Evolutionary conservation across 2,113 vertebrate genomes (phyloP), one percentile per base, ranked within the genome.

Genomic region (Gymnogyps californianus): DNA sequence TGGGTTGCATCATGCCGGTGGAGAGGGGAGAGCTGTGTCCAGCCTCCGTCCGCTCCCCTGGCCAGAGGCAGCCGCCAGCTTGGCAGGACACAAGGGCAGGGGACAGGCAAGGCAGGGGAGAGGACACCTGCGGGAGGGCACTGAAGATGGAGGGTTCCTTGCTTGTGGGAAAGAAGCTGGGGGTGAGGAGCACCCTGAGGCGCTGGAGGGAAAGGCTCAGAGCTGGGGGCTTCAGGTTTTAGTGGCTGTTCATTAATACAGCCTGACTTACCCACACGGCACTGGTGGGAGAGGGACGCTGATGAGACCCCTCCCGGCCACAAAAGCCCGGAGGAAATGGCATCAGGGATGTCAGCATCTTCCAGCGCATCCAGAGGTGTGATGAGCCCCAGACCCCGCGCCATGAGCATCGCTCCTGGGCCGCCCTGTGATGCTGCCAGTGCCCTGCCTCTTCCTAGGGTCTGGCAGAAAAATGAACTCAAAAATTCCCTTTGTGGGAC

Each of bases 121-220:
- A 29, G 10, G 11, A 24, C 0, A 9, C 72, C 24, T 4, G 31
- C 0, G 19, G 49, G 31, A 93, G 49, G 40, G 15, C 25, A 29
- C 51, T 18, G 59, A 62, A 15, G 3, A 3, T 44, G 49, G 24
- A 52, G 54, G 13, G 14, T 44, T 90, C 1, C 1, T 57, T 44
- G 28, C 18, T 18, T 28, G 15, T 2, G 2, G 47, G 42, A 52
- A 49, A 36, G 46, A 24, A n/a, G 15, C 12, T 58, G 54, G 16
- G 26, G 34, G 4, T 1, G 4, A 46, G 19, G 25, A 58, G n/a
- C 5, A 1, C 7, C 40, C 46, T 0, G 1, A 74, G 21, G 12
- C 2, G 3, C 40, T 20, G 31, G 32, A 80, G 24, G 36, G 25
- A 55, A 77, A 24, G n/a, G 26, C 14, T 66, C 36, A 16, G 38